These are phyloP conservation scores for Laupala kohalensis DNA, from an alignment of 1,140 invertebrate genomes.

Conservation along the genomic window DNA sequence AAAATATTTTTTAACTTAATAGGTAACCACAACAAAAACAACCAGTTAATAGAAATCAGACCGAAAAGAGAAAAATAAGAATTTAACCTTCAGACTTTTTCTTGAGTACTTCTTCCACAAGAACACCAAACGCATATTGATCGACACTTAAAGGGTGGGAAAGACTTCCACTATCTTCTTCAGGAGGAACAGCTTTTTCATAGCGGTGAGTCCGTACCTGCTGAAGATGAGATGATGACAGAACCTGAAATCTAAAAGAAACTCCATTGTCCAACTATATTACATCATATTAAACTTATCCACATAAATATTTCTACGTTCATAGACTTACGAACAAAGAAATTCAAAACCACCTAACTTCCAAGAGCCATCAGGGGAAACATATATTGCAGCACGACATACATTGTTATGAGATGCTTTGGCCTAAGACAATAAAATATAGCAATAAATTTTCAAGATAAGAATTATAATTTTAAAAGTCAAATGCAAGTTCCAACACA, in stretches of 20 bases:
- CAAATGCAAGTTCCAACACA: slow-evolving; percentile 16
- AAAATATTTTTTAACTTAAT: too few species aligned
- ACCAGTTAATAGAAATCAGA: too few species aligned
- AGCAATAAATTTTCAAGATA: background rate
- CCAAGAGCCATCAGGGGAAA: slow-evolving; percentile 67
- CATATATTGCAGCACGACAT: slow-evolving; percentile 62
- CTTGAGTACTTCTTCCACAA: slow-evolving; percentile 54
- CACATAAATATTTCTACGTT: background rate
- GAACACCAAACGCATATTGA: slow-evolving; percentile 64
- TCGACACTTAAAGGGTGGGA: slow-evolving; percentile 46
- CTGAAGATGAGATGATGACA: slow-evolving; percentile 49
- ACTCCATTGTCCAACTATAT: background rate
- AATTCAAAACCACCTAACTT: slow-evolving; percentile 70
- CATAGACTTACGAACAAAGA: slow-evolving; percentile 36
- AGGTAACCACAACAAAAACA: too few species aligned
- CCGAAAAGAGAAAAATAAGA: too few species aligned
- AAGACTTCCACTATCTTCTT: slow-evolving; percentile 42
- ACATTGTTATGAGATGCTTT: slow-evolving; percentile 69
- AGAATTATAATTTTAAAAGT: background rate
- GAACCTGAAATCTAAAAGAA: slow-evolving; percentile 38
- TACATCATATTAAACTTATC: background rate
- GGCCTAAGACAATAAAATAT: slow-evolving; percentile 31
- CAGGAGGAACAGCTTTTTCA: slow-evolving; percentile 51
- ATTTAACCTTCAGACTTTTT: slow-evolving; percentile 1
- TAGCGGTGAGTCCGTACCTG: slow-evolving; percentile 52